Evolutionary conservation across 2,888 invertebrate species (phyloP), one percentile per base, ranked within the genome.

Genomic region (Bursaphelenchus okinawaensis): DNA sequence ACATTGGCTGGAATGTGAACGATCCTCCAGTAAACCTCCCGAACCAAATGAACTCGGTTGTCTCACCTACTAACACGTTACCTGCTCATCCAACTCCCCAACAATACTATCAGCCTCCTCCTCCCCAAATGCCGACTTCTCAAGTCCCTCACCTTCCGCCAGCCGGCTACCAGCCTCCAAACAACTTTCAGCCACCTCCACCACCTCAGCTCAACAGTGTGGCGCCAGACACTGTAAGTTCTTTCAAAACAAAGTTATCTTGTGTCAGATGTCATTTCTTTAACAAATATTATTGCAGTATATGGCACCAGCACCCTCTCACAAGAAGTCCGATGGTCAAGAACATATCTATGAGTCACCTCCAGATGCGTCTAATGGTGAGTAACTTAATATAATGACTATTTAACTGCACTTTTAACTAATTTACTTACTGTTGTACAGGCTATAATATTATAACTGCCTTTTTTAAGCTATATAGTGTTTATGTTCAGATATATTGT

Each of bases 331-430:
- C 27, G 70, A 71, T n/a, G 72, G 72, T 9, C 62, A 63, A 12
- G 67, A 74, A 19, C 69, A 69, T 65, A 70, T 69, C 40, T 77
- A 77, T 59, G 75, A 75, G 52, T 67, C 63, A 40, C 71, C 72
- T 31, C 74, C 71, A 7, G 66, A 63, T 22, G 55, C 57, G 7
- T 72, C 66, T 50, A 63, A 65, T 40, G 40, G 8, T 29, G 40
- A 9, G 22, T 63, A 3, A 40, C 22, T 12, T 55, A 58, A 26
- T 40, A 29, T 31, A 55, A 51, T 57, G 22, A 29, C 55, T 20
- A 28, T 22, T 50, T 7, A 51, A 28, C 57, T 51, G 26, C 0
- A 24, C 20, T 52, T 52, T 22, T 0, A 26, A 52, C 55, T 9
- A 40, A 8, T 22, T 16, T 28, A 16, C 50, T n/a, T 56, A 19